Percentiles rank a stretch among this genome's conserved stretches.
Evolutionary conservation across 2,888 invertebrate genomes (phyloP).

Genomic region (Thera britannica): DNA sequence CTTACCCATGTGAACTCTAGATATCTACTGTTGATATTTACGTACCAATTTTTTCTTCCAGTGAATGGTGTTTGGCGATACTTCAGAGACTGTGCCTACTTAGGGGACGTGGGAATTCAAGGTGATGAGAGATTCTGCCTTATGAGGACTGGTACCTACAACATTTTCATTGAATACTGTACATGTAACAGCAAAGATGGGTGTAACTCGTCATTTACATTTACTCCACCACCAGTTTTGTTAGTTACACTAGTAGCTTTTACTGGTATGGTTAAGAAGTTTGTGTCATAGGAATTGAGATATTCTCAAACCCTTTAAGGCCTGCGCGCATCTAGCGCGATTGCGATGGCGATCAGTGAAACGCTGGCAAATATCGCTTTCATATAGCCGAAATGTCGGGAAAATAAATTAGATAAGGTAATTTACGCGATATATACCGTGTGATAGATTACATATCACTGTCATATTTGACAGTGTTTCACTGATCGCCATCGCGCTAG

Average conservation of each 20-base stretch:
- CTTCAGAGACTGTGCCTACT: constrained; percentile 94
- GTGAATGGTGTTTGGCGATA: constrained; percentile 95
- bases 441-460: too few species aligned
- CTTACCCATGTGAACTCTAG: too few species aligned
- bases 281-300: constrained; percentile 4
- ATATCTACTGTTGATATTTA: too few species aligned
- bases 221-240: constrained; percentile 57
- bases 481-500: too few species aligned
- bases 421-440: too few species aligned
- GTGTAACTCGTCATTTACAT: constrained; percentile 88
- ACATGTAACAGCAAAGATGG: constrained; percentile 97
- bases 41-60: constrained; percentile 58
- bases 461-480: too few species aligned
- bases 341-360: too few species aligned
- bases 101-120: constrained; percentile 95
- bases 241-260: constrained; percentile 16
- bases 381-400: too few species aligned
- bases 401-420: too few species aligned
- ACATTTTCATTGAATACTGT: constrained; percentile 97
- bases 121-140: constrained; percentile 96
- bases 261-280: constrained; percentile 18
- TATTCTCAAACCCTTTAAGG: too few species aligned
- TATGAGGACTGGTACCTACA: constrained; percentile 95
- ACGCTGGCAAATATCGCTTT: too few species aligned
- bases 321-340: too few species aligned